Evolutionary conservation across 2,888 invertebrate species (phyloP), one percentile per base, ranked within the genome.

Genomic region (Platypus cylindrus): DNA sequence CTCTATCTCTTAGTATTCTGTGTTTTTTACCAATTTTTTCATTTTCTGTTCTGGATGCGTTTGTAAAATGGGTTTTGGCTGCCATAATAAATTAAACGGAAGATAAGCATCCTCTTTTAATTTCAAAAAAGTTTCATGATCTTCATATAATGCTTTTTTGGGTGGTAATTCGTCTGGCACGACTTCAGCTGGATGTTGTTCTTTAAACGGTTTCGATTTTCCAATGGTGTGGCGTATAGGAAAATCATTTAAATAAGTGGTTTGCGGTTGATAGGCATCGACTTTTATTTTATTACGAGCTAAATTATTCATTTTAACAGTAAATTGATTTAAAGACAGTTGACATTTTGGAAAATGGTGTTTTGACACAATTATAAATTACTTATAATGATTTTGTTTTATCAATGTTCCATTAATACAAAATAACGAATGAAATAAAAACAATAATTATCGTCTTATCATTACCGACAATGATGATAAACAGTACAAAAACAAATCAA

Each of bases 61-160:
- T 16, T 51, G 47, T 3, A 55, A 33, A 15, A 57, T 59, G 4
- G 56, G 55, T 36, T 58, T 56, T 0, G 53, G 52, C 32, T 44
- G 27, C 46, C 54, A 51, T 3, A 56, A 44, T 20, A 60, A 45
- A 37, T 58, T 46, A 37, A 60, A 59, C 3, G 61, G 58, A 9
- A 59, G 44, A 17, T 55, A 40, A 11, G 48, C 47, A 7, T 41
- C 44, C 17, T 48, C 40, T 22, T 45, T 45, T 45, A 48, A 53
- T 29, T 47, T 43, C 9, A 45, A 32, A 37, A 53, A 59, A 2
- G 53, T 55, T 46, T 58, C 55, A 15, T 49, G 48, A 38, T 59
- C 58, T 34, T 46, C 45, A 15, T 34, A 37, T 3, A 37, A 25
- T 11, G 28, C 26, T 27, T 41, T 45, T 34, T 40, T 32, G n/a